Base-by-base conservation (phyloP, 2,888 invertebrate species). In the Diarsia rubi region DNA sequence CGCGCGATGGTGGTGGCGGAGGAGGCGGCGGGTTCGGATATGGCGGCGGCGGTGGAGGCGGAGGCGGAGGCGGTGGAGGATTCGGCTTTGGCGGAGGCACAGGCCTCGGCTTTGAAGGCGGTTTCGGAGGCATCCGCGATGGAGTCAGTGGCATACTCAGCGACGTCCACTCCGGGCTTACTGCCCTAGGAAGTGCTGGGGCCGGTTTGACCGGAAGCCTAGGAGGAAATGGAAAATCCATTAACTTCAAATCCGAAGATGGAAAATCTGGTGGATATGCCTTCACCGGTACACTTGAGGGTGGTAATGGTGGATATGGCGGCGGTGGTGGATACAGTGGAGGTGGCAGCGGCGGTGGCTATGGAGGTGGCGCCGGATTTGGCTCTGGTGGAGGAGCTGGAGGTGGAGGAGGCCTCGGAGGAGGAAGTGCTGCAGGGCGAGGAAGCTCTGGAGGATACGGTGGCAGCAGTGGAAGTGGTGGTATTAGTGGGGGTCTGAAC, bases 231-330 rank as follows among this genome's bases (percentile, higher is more conserved):
- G 92, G 91, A 72, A 95, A 95, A 88, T 90, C 92, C 2, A 90
- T 96, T 42, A 93, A 92, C 78, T 93, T 94, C 0, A 93, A 94
- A 81, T 94, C 95, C 31, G 92, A 94, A 45, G 95, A 96, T 73
- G 95, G 95, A 73, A 96, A 94, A 80, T 96, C 96, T 71, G 95
- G 95, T 73, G 96, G 95, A 3, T 95, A 94, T 75, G 95, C 95
- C 5, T 96, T 94, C 75, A 95, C 95, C 44, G 96, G 96, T 27
- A 90, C 90, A 2, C 82, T 94, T n/a, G 91, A 88, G 11, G 92
- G 92, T 42, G 93, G 93, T 1, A 94, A 94, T 79, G 94, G 95
- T 24, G 94, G 94, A 52, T 93, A 93, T 60, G 97, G 97, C 24
- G 94, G 95, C 16, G 95, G 95, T 9, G 95, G 95, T 0, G 93